Conservation (phyloP, 2,113 vertebrate genomes). For the Pterocles orientalis region DNA sequence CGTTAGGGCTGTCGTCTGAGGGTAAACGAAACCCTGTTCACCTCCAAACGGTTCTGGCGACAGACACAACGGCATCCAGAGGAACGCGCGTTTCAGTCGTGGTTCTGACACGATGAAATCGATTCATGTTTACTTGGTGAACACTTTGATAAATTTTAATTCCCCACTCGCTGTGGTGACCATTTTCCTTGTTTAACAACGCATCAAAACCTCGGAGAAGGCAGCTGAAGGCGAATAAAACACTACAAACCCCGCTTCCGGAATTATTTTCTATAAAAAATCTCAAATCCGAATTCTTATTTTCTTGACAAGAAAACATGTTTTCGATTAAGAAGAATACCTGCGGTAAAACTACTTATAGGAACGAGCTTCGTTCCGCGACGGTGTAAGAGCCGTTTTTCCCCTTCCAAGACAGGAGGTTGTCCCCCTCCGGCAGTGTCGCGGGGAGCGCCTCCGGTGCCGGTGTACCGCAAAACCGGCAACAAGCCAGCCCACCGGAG, state of each 20-base stretch:
- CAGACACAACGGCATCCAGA: too few relatives aligned
- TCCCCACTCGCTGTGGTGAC: neutral
- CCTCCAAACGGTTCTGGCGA: neutral
- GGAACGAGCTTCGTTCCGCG: neutral
- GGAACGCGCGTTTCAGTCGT: too few relatives aligned
- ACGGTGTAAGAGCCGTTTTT: rapidly evolving
- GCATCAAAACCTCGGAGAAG: neutral
- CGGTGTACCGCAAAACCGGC: neutral
- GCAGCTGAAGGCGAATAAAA: neutral
- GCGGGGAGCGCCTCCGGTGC: rapidly evolving
- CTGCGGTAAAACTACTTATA: neutral
- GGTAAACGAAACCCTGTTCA: neutral
- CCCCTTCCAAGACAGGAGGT: rapidly evolving
- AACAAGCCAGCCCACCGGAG: rapidly evolving
- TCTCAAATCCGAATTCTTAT: neutral
- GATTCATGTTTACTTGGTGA: neutral
- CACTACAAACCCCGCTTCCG: neutral
- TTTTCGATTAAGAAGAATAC: neutral
- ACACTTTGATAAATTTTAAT: neutral
- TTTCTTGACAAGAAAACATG: neutral
- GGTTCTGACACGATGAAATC: neutral
- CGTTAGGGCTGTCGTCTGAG: neutral
- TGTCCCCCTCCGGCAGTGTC: rapidly evolving
- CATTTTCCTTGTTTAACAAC: neutral
- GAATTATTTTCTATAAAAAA: neutral